A percentile compares a stretch with the other conserved stretches of the same genome.
phyloP scores from a whole-genome alignment of 1,140 invertebrate species.

The Ectropis grisescens region DNA sequence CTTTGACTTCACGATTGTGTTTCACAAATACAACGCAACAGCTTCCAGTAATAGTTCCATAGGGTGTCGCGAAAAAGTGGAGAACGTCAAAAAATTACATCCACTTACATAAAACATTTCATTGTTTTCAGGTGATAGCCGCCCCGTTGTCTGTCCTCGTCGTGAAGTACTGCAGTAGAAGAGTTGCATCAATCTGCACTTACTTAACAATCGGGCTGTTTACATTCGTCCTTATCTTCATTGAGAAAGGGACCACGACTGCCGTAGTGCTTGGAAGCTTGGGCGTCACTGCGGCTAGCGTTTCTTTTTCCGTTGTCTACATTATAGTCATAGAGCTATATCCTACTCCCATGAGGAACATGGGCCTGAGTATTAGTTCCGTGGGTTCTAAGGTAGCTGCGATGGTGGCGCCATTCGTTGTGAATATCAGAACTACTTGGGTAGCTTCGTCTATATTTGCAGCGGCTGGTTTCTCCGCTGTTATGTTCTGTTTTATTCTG shows the following conservation, averaged over 20 bases:
- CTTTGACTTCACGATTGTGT: no score
- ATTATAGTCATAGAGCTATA: constrained; percentile 24
- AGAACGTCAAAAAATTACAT: no score
- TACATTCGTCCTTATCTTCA: constrained; percentile 23
- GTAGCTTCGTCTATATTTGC: constrained; percentile 26
- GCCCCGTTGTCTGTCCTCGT: constrained; percentile 9
- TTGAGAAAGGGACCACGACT: constrained; percentile 13
- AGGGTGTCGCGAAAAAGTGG: no score
- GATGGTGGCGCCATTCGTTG: constrained; percentile 30
- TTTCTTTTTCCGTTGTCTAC: constrained; percentile 17
- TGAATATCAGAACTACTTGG: constrained; percentile 24
- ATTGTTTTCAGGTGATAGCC: constrained; percentile 17
- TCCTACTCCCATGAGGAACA: constrained; percentile 30
- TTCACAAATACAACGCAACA: no score
- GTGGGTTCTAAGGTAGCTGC: constrained; percentile 23
- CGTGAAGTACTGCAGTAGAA: constrained; percentile 22
- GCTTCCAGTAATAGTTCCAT: no score
- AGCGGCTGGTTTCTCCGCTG: constrained; percentile 17
- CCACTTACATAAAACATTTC: no score
- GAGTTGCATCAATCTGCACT: constrained; percentile 6
- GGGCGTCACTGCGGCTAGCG: constrained; percentile 11
- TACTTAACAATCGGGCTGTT: constrained; percentile 5
- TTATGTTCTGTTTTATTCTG: constrained; percentile 16
- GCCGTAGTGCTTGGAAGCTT: constrained; percentile 14
- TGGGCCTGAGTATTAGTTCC: constrained; percentile 22